Base-by-base conservation (phyloP, 1,140 invertebrate genomes). In the Drosophila leontia region DNA sequence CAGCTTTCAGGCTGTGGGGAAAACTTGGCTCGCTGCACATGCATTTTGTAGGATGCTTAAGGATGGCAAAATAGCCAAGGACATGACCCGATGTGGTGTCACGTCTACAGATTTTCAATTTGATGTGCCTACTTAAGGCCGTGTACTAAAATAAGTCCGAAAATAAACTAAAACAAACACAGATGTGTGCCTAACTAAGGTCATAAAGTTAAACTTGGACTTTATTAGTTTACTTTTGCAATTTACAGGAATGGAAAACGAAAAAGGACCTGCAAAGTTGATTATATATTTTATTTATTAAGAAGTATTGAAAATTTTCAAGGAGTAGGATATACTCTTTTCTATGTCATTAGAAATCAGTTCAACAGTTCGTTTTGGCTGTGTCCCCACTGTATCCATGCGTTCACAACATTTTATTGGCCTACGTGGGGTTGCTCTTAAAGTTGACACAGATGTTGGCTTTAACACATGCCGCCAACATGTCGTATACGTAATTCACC, bases 21-120 rank as follows among this genome's bases (percentile, higher is more conserved):
- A 67, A 61, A 77, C 62, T 69, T 84, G 29, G 45, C 78, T 60
- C 50, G 59, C 68, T 81, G 74, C 82, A 85, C 63, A 78, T 85
- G 82, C 82, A 85, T 86, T 86, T 82, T 82, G 70, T 72, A 87
- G 70, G 65, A 74, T 67, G 78, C 64, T 63, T 78, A 85, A 85
- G 74, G 82, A 81, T 41, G 50, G 55, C 48, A 67, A 85, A 86
- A 79, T 53, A 68, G 69, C 47, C 75, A 55, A 70, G 80, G 58
- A 78, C 82, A 76, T 81, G 63, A 32, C 35, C 47, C 47, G 47
- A 50, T 55, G 61, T 55, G 41, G 39, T 42, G 65, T 86, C 82
- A 85, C 82, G 82, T 86, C 48, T 35, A 42, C 42, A 50, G 69
- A 67, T 86, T 86, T 82, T 75, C 74, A 82, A 78, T 67, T 72